phyloP scores from a whole-genome alignment of 2,888 invertebrate genomes.

The Timandra comae region DNA sequence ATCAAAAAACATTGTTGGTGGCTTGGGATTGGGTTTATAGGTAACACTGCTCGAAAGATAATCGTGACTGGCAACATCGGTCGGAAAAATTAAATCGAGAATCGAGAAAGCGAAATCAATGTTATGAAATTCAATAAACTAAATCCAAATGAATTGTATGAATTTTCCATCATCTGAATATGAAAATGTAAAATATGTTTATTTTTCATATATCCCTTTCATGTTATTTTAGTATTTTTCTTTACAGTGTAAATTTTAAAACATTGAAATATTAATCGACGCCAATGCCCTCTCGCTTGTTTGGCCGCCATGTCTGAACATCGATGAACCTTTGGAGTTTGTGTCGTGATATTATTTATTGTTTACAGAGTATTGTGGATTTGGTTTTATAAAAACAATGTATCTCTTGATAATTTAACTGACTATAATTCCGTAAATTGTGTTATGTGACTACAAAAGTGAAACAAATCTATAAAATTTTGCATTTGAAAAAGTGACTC shows the following conservation, averaged over 20 bases:
- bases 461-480: conserved; percentile 59
- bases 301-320: conserved; percentile 77
- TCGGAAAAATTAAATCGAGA: conserved; percentile 4
- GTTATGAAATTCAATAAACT: conserved; percentile 26
- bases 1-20: not conserved
- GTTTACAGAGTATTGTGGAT: conserved; percentile 65
- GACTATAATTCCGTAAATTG: conserved; percentile 53
- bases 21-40: not conserved
- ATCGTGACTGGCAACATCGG: conserved; percentile 2
- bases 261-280: conserved; percentile 39
- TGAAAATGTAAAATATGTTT: conserved; percentile 55
- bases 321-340: conserved; percentile 69
- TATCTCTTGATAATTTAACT: conserved; percentile 47
- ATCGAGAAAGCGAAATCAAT: conserved; percentile 21
- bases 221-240: conserved; percentile 63
- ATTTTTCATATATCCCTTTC: conserved; percentile 51
- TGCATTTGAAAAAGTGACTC: conserved; percentile 65
- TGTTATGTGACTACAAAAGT: conserved; percentile 63
- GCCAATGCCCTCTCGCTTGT: conserved; percentile 63
- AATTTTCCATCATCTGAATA: conserved; percentile 53
- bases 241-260: conserved; percentile 48
- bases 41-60: not conserved
- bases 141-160: conserved; percentile 44
- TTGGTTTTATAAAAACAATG: conserved; percentile 55
- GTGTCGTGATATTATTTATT: conserved; percentile 75